A percentile compares a stretch with the other conserved stretches of the same genome.
Conservation (phyloP, 2,113 vertebrate species). For the Campylomormyrus tamandua region DNA sequence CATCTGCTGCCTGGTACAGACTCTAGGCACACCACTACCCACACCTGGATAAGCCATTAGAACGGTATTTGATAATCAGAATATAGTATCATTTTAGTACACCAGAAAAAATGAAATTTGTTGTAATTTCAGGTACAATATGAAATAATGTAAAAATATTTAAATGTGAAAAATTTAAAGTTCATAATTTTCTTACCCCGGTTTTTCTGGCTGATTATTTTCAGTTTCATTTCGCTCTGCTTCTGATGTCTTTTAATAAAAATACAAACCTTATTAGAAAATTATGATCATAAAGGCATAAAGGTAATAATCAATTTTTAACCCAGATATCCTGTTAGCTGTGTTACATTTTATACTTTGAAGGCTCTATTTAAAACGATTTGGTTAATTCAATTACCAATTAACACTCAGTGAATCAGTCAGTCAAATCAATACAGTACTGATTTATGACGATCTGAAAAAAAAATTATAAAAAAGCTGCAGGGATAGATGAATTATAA, state of each 20-base stretch:
- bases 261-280: neutral
- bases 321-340: neutral
- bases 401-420: neutral
- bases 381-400: neutral
- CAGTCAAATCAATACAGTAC: neutral
- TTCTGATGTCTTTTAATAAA: slow-evolving; percentile 36
- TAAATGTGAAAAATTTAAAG: neutral
- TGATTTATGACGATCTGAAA: neutral
- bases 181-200: slow-evolving; percentile 45
- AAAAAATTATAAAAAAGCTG: neutral
- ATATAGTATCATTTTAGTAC: neutral
- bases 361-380: neutral
- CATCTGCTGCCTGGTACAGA: neutral
- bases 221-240: slow-evolving; percentile 30
- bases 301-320: neutral
- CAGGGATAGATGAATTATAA: neutral
- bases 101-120: neutral
- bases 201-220: slow-evolving; percentile 54
- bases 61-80: neutral
- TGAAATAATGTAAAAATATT: neutral
- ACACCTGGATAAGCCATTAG: neutral
- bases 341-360: neutral
- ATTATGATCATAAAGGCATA: neutral
- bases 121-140: neutral
- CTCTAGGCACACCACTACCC: neutral